Base-by-base conservation (phyloP, 2,888 invertebrate genomes). In the Apantesis nais region DNA sequence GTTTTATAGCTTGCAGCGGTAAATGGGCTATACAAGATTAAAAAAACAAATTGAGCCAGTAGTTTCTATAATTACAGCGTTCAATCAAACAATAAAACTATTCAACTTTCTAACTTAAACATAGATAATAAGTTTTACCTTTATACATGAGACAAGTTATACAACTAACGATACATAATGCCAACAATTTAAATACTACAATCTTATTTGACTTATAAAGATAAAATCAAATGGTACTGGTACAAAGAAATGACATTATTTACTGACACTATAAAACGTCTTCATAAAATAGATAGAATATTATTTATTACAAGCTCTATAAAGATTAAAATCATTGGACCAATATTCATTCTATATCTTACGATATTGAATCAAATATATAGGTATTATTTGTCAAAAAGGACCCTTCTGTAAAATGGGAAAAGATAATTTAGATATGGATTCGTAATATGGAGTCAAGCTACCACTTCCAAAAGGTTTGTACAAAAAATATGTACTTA, bases 321-420 rank as follows among this genome's bases (percentile, higher is more conserved):
- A 34, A 70, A 83, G 83, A 83, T 81, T 77, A 75, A 78, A 79
- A 83, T 82, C 80, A 75, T 74, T 68, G 64, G 68, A 66, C 11
- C 58, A 16, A 71, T 76, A 74, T 79, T 79, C 74, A 72, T 71
- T 69, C 65, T 66, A 48, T 73, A 71, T 72, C 69, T 62, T 64
- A 41, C 63, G 64, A 77, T 74, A 74, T 70, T 73, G 62, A 44
- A 37, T 66, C 37, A 66, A 41, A 70, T 37, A 62, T 58, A 58
- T 16, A 14, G 29, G 29, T 29, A 58, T 58, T 29, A 58, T 58
- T 29, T 25, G 16, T 14, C 29, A 58, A 58, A 55, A 58, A 58
- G 1, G 58, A 16, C 14, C 5, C 5, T 58, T 58, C 14, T 58
- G 29, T 25, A 16, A 29, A 29, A 29, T 0, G 29, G 25, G 25